Conservation (phyloP, 2,113 vertebrate genomes). For the Calidris pugnax region DNA sequence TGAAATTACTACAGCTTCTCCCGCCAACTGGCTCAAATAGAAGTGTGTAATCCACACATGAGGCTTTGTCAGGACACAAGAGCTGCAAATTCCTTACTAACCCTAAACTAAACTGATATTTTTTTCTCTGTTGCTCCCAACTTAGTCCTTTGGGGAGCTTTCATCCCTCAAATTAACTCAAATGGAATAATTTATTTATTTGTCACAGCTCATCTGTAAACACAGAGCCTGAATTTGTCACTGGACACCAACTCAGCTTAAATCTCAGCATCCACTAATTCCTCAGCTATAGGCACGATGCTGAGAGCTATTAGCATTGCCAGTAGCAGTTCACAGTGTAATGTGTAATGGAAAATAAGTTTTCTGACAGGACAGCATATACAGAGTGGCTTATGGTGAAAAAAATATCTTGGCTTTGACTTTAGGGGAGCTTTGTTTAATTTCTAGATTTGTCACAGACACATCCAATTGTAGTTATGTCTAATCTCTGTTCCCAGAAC, state of each 20-base stretch:
- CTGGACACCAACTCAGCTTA: not conserved
- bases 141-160: not conserved
- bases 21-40: not conserved
- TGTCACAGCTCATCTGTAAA: not conserved
- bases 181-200: not conserved
- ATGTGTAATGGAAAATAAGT: not conserved
- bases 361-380: not conserved
- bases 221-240: not conserved
- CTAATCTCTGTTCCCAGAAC: slow-evolving; percentile 29
- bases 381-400: not conserved
- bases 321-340: not conserved
- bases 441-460: slow-evolving; percentile 42
- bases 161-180: not conserved
- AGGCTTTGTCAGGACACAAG: not conserved
- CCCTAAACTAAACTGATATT: not conserved
- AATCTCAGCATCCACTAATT: not conserved
- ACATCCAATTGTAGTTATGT: slow-evolving; percentile 11
- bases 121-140: not conserved
- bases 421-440: slow-evolving; percentile 20
- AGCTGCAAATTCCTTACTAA: not conserved
- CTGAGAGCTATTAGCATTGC: not conserved
- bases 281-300: not conserved
- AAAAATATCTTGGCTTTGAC: not conserved
- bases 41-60: not conserved
- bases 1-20: not conserved